Percentiles rank a stretch among this genome's conserved stretches.
Evolutionary conservation across 2,888 invertebrate genomes (phyloP).

Genomic region (Lumbricus terrestris): DNA sequence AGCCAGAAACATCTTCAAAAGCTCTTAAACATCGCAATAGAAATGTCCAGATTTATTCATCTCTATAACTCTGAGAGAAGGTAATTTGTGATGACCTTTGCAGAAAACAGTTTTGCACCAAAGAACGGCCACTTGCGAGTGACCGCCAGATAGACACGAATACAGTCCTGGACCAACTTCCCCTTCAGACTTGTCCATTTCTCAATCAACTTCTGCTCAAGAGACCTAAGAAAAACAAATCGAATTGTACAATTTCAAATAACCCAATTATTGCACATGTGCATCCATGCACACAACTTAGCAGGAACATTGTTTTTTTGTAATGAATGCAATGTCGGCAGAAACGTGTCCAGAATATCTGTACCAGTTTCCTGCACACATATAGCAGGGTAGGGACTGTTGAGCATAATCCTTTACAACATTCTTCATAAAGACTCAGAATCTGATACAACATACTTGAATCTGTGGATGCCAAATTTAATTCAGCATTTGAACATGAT

Average conservation of each 20-base stretch:
- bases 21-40: no score
- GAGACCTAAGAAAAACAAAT: slow-evolving; percentile 64
- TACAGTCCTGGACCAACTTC: slow-evolving; percentile 82
- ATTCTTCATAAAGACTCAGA: not conserved
- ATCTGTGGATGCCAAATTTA: not conserved
- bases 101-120: slow-evolving; percentile 87
- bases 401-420: not conserved
- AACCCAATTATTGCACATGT: not conserved
- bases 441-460: not conserved
- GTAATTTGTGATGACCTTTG: slow-evolving; percentile 67
- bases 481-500: not conserved
- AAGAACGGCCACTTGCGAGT: slow-evolving; percentile 94
- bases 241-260: not conserved
- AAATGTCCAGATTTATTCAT: no score
- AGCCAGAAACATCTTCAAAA: no score
- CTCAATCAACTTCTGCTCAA: slow-evolving; percentile 75
- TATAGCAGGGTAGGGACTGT: no score
- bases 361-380: no score
- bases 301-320: no score
- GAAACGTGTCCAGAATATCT: no score
- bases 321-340: no score
- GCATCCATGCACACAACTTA: not conserved
- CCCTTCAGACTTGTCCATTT: slow-evolving; percentile 88
- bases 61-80: no score
- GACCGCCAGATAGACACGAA: slow-evolving; percentile 89